A percentile compares a stretch with the other conserved stretches of the same genome.
These are phyloP conservation scores for Papilio gigon DNA, from an alignment of 2,888 invertebrate genomes.

Conservation along the genomic window DNA sequence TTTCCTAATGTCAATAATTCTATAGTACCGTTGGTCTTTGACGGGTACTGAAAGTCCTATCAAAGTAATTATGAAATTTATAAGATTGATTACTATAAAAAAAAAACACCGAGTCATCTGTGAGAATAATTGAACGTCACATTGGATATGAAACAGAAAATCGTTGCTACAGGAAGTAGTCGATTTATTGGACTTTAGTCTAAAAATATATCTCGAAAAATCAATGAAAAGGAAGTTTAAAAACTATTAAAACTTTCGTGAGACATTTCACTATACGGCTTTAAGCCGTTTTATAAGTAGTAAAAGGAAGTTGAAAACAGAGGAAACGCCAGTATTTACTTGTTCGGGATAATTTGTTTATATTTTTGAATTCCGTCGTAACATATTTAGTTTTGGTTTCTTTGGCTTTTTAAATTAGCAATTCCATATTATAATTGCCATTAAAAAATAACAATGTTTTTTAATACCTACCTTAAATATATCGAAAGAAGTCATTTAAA, in stretches of 20 bases:
- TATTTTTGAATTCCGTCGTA: not conserved
- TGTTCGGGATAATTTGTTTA: not conserved
- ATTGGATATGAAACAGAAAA: not conserved
- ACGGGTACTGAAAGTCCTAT: not conserved
- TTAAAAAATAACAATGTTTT: conserved; percentile 15
- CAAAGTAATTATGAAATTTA: not conserved
- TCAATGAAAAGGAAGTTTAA: conserved; percentile 34
- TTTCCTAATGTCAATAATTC: not conserved
- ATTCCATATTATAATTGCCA: not conserved
- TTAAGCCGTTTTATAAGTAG: too few species aligned
- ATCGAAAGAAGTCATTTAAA: not conserved
- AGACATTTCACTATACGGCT: too few species aligned
- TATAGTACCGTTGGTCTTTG: not conserved
- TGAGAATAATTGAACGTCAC: conserved; percentile 12
- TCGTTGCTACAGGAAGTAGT: conserved; percentile 10
- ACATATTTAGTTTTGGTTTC: not conserved
- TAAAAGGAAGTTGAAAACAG: conserved; percentile 27
- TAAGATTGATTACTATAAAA: not conserved
- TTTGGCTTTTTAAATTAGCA: too few species aligned
- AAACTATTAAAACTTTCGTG: too few species aligned
- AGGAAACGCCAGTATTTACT: not conserved
- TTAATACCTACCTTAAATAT: too few species aligned
- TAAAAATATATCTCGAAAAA: conserved; percentile 22
- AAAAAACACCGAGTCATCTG: not conserved
- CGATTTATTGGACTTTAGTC: conserved; percentile 5